Evolutionary conservation across 2,113 vertebrate species (phyloP).

Genomic region (Alligator mississippiensis): DNA sequence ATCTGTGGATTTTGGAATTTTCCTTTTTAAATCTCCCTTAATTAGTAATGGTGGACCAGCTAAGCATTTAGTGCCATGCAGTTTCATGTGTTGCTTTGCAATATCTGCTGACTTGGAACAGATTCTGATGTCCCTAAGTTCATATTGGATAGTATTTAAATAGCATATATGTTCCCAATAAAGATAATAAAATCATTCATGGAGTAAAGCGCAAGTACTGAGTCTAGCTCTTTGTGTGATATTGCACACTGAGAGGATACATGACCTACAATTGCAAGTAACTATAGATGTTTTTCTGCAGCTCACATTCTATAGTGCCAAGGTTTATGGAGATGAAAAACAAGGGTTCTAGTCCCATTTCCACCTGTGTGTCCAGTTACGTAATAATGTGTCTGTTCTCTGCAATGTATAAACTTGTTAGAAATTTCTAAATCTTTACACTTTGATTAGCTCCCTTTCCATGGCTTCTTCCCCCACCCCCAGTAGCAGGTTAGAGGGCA

Average conservation of each 20-base stretch:
- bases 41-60: background rate
- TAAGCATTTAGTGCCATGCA: background rate
- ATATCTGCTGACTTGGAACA: background rate
- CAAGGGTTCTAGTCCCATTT: background rate
- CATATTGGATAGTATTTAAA: background rate
- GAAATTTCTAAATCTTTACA: slow-evolving; percentile 11
- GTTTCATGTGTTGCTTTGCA: background rate
- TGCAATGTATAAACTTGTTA: background rate
- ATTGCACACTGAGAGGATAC: background rate
- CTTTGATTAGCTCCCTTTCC: slow-evolving; percentile 11
- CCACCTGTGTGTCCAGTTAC: background rate
- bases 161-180: background rate
- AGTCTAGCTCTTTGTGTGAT: background rate
- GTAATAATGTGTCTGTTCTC: background rate
- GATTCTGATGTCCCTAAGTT: background rate
- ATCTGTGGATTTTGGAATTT: background rate
- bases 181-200: rapidly evolving
- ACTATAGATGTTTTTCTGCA: background rate
- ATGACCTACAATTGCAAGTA: background rate
- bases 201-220: background rate
- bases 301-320: background rate
- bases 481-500: background rate
- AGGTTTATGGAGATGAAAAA: background rate
- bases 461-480: slow-evolving; percentile 5
- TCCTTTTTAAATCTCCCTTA: background rate